These are phyloP conservation scores for Clarias laeviceps DNA, from an alignment of 2,797 vertebrate genomes.

Conservation along the genomic window DNA sequence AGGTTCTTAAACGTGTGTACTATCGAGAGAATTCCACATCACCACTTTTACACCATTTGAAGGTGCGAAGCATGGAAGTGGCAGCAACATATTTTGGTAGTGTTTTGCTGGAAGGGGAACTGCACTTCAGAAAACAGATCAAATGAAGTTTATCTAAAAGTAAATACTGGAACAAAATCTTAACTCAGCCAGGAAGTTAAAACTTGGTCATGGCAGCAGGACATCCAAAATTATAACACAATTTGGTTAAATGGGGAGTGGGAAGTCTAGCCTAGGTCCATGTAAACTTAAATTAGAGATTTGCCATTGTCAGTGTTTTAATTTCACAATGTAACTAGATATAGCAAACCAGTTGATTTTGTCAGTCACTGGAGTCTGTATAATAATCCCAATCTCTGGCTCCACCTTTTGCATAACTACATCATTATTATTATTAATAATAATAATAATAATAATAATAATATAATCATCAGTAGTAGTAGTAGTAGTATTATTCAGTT, in stretches of 20 bases:
- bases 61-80: not conserved
- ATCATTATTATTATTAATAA: too few species aligned
- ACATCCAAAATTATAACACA: not conserved
- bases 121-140: not conserved
- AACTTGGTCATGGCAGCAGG: not conserved
- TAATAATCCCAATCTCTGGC: not conserved
- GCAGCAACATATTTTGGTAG: not conserved
- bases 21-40: too few species aligned
- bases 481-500: too few species aligned
- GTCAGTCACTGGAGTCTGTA: not conserved
- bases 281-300: not conserved
- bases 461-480: too few species aligned
- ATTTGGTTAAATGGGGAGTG: too few species aligned
- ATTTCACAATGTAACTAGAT: not conserved
- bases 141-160: not conserved
- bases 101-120: not conserved
- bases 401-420: too few species aligned
- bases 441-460: too few species aligned
- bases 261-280: not conserved
- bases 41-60: too few species aligned
- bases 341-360: not conserved
- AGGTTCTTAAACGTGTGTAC: too few species aligned
- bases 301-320: not conserved
- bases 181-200: not conserved
- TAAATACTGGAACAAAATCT: not conserved